Base-by-base conservation (phyloP, 2,113 vertebrate genomes). In the Tichodroma muraria region DNA sequence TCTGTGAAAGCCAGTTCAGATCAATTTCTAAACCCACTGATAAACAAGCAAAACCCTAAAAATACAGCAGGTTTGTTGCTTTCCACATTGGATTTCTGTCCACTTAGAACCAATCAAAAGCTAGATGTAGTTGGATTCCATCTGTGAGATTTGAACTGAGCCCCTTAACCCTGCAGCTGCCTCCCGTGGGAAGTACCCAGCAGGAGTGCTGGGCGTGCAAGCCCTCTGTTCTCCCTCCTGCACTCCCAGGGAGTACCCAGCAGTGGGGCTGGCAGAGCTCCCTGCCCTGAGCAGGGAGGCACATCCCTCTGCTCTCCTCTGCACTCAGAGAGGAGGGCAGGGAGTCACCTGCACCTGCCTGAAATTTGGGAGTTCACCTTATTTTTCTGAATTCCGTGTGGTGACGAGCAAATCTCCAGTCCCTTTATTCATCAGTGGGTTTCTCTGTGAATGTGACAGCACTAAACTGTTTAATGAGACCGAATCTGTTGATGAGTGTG, bases 261-360 rank as follows among this genome's bases (percentile, higher is more conserved):
- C 38, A 11, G 22, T 44, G 23, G 44, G 40, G 40, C 30, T 65
- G 28, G 19, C 61, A 21, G 5, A 33, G 45, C 59, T 53, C 16
- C 0, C 1, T 40, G 49, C 11, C n/a, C n/a, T 16, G 2, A 3
- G 60, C 12, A 70, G 15, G 9, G 14, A 4, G 23, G 38, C 27
- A 15, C 14, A 0, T 15, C 40, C 31, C 44, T 57, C 45, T 19
- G 15, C 15, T 27, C 22, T n/a, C 8, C 1, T 0, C 27, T 45
- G 45, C 25, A 6, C 17, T 35, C 23, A 1, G 21, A 20, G 30
- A 5, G 15, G 10, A 30, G 15, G 5, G 79, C 15, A 79, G 21
- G 33, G 21, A 47, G 12, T 63, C 27, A 45, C 40, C 49, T 79
- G 50, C 56, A 73, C 50, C 65, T 73, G n/a, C 40, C 54, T 63